Evolutionary conservation across 1,140 invertebrate genomes (phyloP).

Genomic region (Eurytemora carolleeae): DNA sequence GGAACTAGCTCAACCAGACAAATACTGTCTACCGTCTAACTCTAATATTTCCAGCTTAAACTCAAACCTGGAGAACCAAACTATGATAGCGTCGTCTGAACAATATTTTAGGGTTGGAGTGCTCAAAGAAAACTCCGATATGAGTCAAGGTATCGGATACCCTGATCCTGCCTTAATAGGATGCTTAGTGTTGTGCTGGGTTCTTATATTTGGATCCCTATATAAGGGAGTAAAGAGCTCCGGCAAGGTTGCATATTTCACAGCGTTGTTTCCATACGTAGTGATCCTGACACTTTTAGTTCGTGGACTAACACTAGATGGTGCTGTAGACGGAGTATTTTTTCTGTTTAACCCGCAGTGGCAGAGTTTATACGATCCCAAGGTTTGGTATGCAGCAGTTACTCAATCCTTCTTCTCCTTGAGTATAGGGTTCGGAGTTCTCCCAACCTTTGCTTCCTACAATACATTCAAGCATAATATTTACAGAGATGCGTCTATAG

Average conservation of each 20-base stretch:
- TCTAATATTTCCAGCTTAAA: too few species aligned
- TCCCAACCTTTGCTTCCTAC: slow-evolving; percentile 60
- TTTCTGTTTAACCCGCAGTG: slow-evolving; percentile 51
- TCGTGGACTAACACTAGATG: slow-evolving; percentile 47
- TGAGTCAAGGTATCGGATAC: slow-evolving; percentile 46
- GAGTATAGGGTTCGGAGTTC: slow-evolving; percentile 50
- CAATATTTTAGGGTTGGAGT: neutral
- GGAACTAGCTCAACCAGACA: neutral
- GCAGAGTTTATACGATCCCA: slow-evolving; percentile 22
- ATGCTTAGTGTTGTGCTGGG: slow-evolving; percentile 51
- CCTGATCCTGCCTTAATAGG: slow-evolving; percentile 52
- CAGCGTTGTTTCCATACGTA: slow-evolving; percentile 65
- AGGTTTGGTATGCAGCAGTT: slow-evolving; percentile 63
- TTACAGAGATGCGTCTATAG: slow-evolving; percentile 39
- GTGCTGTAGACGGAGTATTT: slow-evolving; percentile 48
- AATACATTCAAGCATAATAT: slow-evolving; percentile 61
- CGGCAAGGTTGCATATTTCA: slow-evolving; percentile 39
- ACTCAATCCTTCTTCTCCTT: slow-evolving; percentile 67
- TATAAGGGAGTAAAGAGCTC: slow-evolving; percentile 42
- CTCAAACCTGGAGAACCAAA: too few species aligned
- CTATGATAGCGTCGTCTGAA: neutral
- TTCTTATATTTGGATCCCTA: slow-evolving; percentile 49
- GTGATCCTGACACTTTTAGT: slow-evolving; percentile 53
- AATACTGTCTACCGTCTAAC: neutral
- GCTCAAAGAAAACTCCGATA: slow-evolving; percentile 26